phyloP scores from a whole-genome alignment of 1,140 invertebrate species.

The Aphidius ervi region DNA sequence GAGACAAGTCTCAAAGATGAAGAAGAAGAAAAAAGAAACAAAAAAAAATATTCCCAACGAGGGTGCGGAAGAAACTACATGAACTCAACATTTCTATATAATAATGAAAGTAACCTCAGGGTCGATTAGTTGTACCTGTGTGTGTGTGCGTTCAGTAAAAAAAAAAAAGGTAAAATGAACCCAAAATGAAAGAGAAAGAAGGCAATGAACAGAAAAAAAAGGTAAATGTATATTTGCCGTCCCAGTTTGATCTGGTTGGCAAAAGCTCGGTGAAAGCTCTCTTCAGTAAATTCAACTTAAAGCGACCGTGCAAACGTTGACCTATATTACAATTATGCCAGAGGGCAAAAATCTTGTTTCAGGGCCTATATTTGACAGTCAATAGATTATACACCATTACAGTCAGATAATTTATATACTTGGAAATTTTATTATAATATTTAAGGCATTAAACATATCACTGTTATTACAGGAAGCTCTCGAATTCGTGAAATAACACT shows the following conservation, averaged over 20 bases:
- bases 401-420: too few relatives aligned
- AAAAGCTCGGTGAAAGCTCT: conserved; percentile 42
- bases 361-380: too few relatives aligned
- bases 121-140: background rate
- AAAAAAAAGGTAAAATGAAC: conserved; percentile 10
- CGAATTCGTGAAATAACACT: too few relatives aligned
- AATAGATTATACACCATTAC: too few relatives aligned
- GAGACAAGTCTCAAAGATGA: too few relatives aligned
- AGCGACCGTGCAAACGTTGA: conserved; percentile 52
- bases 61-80: too few relatives aligned
- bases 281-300: conserved; percentile 51
- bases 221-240: conserved; percentile 50
- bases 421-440: too few relatives aligned
- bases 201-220: background rate
- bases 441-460: too few relatives aligned
- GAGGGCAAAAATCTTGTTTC: background rate
- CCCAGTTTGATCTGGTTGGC: conserved; percentile 47
- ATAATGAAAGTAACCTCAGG: background rate
- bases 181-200: conserved; percentile 12
- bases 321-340: conserved; percentile 50
- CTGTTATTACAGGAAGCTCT: too few relatives aligned
- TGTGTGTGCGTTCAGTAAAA: conserved; percentile 13
- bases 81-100: too few relatives aligned
- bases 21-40: too few relatives aligned
- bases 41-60: too few relatives aligned